phyloP scores from a whole-genome alignment of 2,113 vertebrate species.

The Pterophyllum scalare region DNA sequence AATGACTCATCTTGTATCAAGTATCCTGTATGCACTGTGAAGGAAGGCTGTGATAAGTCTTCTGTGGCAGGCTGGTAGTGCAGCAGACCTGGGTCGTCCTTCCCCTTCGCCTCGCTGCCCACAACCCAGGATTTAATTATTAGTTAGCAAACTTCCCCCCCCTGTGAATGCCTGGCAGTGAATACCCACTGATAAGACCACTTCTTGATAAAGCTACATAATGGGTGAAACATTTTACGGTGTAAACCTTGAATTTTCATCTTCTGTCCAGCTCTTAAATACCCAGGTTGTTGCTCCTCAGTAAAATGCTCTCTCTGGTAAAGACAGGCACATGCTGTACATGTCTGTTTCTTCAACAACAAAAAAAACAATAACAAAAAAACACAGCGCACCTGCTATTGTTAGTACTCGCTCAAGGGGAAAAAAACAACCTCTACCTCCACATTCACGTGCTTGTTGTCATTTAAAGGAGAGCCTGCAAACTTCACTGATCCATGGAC shows the following conservation, averaged over 20 bases:
- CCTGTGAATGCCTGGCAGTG: conserved; percentile 8
- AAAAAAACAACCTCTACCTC: background rate
- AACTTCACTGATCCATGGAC: background rate
- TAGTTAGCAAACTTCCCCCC: conserved; percentile 23
- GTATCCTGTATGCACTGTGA: conserved; percentile 58
- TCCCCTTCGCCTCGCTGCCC: conserved; percentile 21
- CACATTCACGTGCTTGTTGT: conserved; percentile 1
- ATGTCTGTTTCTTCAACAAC: background rate
- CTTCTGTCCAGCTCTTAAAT: background rate
- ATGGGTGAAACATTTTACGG: background rate
- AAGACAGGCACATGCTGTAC: background rate
- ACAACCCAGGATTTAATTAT: conserved; percentile 47
- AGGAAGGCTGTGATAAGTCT: conserved; percentile 64
- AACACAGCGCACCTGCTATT: conserved; percentile 10
- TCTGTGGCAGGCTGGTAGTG: conserved; percentile 52
- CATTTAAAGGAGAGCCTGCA: background rate
- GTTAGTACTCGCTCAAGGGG: background rate
- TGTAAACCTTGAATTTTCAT: background rate
- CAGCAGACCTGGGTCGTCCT: conserved; percentile 51
- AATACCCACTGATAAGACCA: conserved; percentile 13
- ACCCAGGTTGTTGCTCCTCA: background rate
- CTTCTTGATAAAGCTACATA: conserved; percentile 1
- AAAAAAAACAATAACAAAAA: too few relatives aligned
- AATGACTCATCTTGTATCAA: conserved; percentile 74
- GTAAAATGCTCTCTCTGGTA: background rate